These are phyloP conservation scores for Drosophila mayaguana DNA, from an alignment of 2,888 invertebrate genomes.

Conservation along the genomic window DNA sequence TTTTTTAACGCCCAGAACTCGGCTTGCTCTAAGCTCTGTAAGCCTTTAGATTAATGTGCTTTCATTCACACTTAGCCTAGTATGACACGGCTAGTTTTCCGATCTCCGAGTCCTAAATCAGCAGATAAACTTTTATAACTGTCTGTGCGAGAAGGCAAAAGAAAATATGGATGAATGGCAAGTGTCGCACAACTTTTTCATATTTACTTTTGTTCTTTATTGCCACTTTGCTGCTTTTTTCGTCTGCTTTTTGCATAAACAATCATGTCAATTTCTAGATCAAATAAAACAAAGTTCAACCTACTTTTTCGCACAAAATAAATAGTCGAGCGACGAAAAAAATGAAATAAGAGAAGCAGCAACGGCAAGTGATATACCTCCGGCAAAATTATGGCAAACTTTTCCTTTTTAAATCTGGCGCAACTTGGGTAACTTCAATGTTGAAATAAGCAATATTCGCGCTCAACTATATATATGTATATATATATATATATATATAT, in stretches of 20 bases:
- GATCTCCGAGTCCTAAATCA: constrained; percentile 30
- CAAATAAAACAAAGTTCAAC: constrained; percentile 75
- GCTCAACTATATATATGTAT: constrained; percentile 43
- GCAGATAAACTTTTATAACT: constrained; percentile 55
- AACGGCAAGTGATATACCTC: constrained; percentile 57
- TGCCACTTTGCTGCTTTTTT: background rate
- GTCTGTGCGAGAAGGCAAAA: constrained; percentile 12
- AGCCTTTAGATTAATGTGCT: constrained; percentile 43
- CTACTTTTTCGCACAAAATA: constrained; percentile 48
- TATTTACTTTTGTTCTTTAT: constrained; percentile 20
- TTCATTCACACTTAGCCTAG: constrained; percentile 4
- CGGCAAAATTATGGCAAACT: constrained; percentile 65
- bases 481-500: background rate
- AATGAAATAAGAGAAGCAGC: background rate
- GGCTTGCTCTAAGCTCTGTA: constrained; percentile 44
- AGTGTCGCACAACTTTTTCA: constrained; percentile 54
- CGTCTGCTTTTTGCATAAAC: constrained; percentile 62
- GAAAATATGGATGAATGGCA: constrained; percentile 42
- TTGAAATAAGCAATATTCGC: constrained; percentile 81
- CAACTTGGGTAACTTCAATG: constrained; percentile 70
- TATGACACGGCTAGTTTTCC: constrained; percentile 42
- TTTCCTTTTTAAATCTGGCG: constrained; percentile 61
- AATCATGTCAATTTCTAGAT: constrained; percentile 76
- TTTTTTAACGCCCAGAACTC: constrained; percentile 1
- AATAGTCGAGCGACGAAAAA: constrained; percentile 31